phyloP scores from a whole-genome alignment of 2,888 invertebrate species.

The Caenorhabditis becei region DNA sequence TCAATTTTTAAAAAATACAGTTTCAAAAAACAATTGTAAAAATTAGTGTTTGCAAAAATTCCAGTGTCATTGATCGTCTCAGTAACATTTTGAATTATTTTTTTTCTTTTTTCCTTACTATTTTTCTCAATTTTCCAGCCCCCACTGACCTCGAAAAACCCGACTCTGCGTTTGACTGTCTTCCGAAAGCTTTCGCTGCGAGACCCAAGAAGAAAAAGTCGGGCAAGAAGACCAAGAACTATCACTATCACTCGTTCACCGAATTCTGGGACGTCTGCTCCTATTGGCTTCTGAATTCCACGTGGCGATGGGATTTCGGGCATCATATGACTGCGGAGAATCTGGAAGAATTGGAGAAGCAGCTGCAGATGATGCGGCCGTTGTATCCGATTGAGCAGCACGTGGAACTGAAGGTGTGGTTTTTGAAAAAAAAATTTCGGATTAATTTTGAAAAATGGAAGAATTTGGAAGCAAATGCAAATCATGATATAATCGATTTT shows the following conservation, averaged over 20 bases:
- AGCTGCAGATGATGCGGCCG: conserved; percentile 26
- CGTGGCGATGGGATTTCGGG: conserved; percentile 58
- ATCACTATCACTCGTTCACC: conserved; percentile 36
- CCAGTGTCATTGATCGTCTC: too few species aligned
- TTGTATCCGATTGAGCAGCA: conserved; percentile 50
- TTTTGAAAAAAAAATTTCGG: not conserved
- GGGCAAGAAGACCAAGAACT: conserved; percentile 14
- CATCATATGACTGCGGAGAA: conserved; percentile 50
- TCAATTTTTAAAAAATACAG: too few species aligned
- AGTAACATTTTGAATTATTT: too few species aligned
- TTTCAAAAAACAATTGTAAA: too few species aligned
- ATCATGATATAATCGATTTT: too few species aligned
- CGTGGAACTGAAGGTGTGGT: conserved; percentile 37
- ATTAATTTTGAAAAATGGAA: not conserved
- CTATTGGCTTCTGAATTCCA: conserved; percentile 44
- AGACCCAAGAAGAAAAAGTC: conserved; percentile 10
- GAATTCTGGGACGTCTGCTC: conserved; percentile 50
- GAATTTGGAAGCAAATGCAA: too few species aligned
- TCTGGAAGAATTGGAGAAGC: conserved; percentile 7
- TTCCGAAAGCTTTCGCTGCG: conserved; percentile 23
- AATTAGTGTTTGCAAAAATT: too few species aligned
- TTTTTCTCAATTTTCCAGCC: too few species aligned
- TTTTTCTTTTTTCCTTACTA: too few species aligned
- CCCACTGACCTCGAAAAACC: too few species aligned
- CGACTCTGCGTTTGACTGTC: conserved; percentile 27